A percentile compares a stretch with the other conserved stretches of the same genome.
These are phyloP conservation scores for Morone chrysops DNA, from an alignment of 2,113 vertebrate genomes.

Conservation along the genomic window DNA sequence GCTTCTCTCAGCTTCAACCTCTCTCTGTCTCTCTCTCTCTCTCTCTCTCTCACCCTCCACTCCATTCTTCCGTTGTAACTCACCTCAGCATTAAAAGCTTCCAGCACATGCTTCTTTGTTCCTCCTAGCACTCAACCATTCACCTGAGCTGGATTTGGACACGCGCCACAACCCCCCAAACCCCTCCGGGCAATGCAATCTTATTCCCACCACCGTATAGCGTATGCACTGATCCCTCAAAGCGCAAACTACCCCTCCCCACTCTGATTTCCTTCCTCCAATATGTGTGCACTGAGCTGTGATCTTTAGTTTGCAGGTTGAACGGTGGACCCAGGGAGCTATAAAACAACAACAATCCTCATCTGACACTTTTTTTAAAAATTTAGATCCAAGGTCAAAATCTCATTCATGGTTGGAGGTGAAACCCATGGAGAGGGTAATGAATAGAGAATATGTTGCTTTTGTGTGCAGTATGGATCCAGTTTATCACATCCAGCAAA, in stretches of 20 bases:
- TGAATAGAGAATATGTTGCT: not conserved
- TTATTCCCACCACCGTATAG: conserved; percentile 28
- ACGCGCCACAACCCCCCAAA: conserved; percentile 27
- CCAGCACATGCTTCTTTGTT: conserved; percentile 36
- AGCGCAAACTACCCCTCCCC: not conserved
- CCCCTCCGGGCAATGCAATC: conserved; percentile 48
- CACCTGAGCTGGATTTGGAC: conserved; percentile 54
- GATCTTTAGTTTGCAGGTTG: conserved; percentile 13
- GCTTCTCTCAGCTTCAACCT: conserved; percentile 39
- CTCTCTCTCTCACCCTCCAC: not conserved
- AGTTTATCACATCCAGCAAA: not conserved
- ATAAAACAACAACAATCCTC: not conserved
- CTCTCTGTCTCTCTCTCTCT: conserved; percentile 22
- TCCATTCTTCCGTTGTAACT: not conserved
- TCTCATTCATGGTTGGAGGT: not conserved
- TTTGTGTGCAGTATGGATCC: not conserved
- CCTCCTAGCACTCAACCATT: conserved; percentile 37
- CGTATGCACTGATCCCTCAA: not conserved
- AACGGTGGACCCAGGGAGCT: not conserved
- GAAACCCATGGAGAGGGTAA: not conserved
- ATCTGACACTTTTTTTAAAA: not conserved
- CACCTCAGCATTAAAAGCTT: conserved; percentile 41
- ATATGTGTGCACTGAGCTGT: conserved; percentile 29
- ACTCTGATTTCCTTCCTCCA: not conserved
- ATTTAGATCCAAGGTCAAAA: conserved; percentile 21